A percentile compares a stretch with the other conserved stretches of the same genome.
Conservation (phyloP, 2,888 invertebrate genomes). For the Chalcosyrphus nemorum region DNA sequence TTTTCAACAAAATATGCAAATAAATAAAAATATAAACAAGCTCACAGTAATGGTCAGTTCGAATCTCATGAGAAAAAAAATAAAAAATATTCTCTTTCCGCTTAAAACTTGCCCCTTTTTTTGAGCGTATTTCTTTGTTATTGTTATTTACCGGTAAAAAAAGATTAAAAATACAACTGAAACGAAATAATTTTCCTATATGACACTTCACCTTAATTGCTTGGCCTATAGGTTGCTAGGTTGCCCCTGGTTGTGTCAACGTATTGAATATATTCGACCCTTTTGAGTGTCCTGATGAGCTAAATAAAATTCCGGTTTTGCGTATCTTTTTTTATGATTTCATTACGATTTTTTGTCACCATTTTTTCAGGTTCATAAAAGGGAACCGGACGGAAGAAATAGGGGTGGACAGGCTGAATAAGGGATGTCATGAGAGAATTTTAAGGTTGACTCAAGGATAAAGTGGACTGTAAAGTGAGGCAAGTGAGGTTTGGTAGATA, state of each 20-base stretch:
- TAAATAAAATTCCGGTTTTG: slow-evolving; percentile 44
- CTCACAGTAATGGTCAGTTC: slow-evolving; percentile 43
- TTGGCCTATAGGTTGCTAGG: slow-evolving; percentile 59
- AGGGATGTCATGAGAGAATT: slow-evolving; percentile 32
- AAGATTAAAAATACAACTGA: slow-evolving; percentile 52
- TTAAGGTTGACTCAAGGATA: not conserved
- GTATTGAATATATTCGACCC: slow-evolving; percentile 47
- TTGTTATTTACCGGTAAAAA: slow-evolving; percentile 57
- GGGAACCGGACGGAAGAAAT: not conserved
- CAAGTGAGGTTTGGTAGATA: too few relatives aligned
- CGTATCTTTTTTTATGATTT: slow-evolving; percentile 44
- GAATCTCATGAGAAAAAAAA: slow-evolving; percentile 59
- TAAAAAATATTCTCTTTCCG: slow-evolving; percentile 47
- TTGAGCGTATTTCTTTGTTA: slow-evolving; percentile 12
- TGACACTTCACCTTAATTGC: slow-evolving; percentile 72
- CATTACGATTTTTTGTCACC: slow-evolving; percentile 28
- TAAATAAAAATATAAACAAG: slow-evolving; percentile 64
- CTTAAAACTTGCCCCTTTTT: slow-evolving; percentile 25
- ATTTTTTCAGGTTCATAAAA: slow-evolving; percentile 34
- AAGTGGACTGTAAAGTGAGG: not conserved
- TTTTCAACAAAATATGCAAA: slow-evolving; percentile 68
- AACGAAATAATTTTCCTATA: slow-evolving; percentile 64
- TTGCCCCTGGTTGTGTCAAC: slow-evolving; percentile 26
- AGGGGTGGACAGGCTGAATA: not conserved
- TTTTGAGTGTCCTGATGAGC: slow-evolving; percentile 5